Evolutionary conservation across 2,888 invertebrate species (phyloP), one percentile per base, ranked within the genome.

Genomic region (Metacarcinus magister): DNA sequence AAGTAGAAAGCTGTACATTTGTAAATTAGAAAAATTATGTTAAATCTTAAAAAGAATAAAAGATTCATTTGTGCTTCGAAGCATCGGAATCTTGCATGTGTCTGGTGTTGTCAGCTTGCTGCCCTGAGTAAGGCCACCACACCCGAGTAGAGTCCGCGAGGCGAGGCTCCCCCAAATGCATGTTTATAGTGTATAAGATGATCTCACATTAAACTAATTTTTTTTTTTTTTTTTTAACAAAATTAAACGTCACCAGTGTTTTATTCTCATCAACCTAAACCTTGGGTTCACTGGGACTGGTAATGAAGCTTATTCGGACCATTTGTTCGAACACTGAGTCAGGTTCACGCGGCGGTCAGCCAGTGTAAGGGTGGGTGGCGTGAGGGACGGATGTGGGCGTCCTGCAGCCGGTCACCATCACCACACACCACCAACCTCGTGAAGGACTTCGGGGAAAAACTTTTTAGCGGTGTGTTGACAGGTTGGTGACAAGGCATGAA

Each of bases 141-240:
- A n/a, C 46, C 46, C 13, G 44, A 19, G 16, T 44, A 46, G 60
- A 60, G 54, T 54, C 54, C n/a, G 60, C 54, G 16, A 13, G 92
- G 92, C 46, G 92, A 48, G 32, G 32, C 32, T 48, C n/a, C 48
- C 32, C 92, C 39, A n/a, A 43, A 39, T 67, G 43, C 32, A 39
- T 67, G 28, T 93, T 32, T 32, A 67, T 93, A 93, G 28, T 75
- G 39, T 75, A 32, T 93, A 93, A 93, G 93, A 60, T 93, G 93
- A 93, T 93, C 93, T 93, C 93, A 93, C 82, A 82, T 75, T 93
- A n/a, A 93, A 93, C 43, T 93, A 93, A 93, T n/a, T n/a, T n/a
- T n/a, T 93, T 93, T 93, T 75, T 93, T 75, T 93, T 93, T 93
- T 93, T 93, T 93, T 39, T 44, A 93, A 93, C 82, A 93, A 93